phyloP scores from a whole-genome alignment of 2,888 invertebrate genomes.

The Marronus borbonicus region DNA sequence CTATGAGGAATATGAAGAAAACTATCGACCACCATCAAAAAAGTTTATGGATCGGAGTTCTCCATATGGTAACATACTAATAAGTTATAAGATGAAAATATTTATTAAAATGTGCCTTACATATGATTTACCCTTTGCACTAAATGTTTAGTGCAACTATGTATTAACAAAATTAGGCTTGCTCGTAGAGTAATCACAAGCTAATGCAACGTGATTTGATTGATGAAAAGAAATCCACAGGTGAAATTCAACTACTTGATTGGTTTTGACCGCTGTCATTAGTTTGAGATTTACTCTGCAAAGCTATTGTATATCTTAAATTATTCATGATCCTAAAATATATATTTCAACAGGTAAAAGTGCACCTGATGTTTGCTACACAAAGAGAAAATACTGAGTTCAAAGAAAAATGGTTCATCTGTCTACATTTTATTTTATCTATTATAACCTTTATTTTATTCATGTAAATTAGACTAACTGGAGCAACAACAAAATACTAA shows the following conservation, averaged over 20 bases:
- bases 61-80: constrained; percentile 10
- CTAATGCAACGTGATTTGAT: no score
- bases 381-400: constrained; percentile 17
- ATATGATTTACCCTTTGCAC: background rate
- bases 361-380: constrained; percentile 15
- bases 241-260: no score
- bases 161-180: no score
- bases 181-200: no score
- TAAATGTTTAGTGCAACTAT: no score
- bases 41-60: constrained; percentile 4
- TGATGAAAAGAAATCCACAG: no score
- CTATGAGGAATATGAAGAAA: constrained; percentile 26
- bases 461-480: no score
- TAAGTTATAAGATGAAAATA: background rate
- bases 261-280: no score
- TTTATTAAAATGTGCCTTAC: background rate
- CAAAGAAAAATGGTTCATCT: background rate
- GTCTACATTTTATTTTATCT: background rate
- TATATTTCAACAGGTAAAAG: constrained; percentile 24
- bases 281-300: no score
- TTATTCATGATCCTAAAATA: background rate
- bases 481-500: no score
- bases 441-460: background rate
- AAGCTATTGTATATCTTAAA: no score
- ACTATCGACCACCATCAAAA: constrained; percentile 31